These are phyloP conservation scores for Parazoanthus swiftii DNA, from an alignment of 92 coral and sea anemone genomes.

Conservation along the genomic window DNA sequence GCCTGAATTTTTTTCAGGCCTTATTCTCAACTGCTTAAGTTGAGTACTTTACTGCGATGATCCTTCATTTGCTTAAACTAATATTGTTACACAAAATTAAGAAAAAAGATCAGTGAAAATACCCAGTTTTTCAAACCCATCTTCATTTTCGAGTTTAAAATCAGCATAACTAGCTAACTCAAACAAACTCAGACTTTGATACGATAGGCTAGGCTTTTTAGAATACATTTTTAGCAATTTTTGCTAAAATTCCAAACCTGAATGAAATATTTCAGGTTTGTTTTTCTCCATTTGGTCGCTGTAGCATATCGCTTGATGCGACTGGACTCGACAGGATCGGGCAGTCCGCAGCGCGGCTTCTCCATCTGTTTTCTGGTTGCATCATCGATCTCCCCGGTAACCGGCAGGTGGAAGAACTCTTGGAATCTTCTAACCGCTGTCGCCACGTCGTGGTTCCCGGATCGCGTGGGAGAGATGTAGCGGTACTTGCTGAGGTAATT, in stretches of 20 bases:
- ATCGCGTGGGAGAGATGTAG: slow-evolving; percentile 70
- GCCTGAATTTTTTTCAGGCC: too few relatives aligned
- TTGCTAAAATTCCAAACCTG: not conserved
- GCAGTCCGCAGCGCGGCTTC: slow-evolving; percentile 74
- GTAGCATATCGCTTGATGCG: slow-evolving; percentile 46
- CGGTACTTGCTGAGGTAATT: slow-evolving; percentile 63
- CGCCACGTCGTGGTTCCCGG: slow-evolving; percentile 74
- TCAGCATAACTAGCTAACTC: too few relatives aligned
- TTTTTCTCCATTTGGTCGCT: slow-evolving; percentile 56
- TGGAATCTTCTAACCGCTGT: slow-evolving; percentile 64
- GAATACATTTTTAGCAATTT: not conserved
- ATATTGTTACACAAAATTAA: too few relatives aligned
- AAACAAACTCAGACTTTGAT: not conserved
- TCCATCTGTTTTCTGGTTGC: slow-evolving; percentile 63
- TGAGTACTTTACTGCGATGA: too few relatives aligned
- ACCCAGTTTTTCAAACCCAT: too few relatives aligned
- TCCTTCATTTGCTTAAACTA: too few relatives aligned
- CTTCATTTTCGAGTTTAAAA: too few relatives aligned
- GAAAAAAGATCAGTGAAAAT: not conserved
- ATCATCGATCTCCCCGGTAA: slow-evolving; percentile 68
- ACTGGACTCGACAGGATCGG: slow-evolving; percentile 63
- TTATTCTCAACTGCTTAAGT: too few relatives aligned
- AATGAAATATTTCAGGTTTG: slow-evolving; percentile 53
- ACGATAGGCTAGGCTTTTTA: too few relatives aligned
- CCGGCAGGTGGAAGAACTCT: slow-evolving; percentile 66